Conservation (phyloP, 2,888 invertebrate species). For the Cataglyphis albicans region DNA sequence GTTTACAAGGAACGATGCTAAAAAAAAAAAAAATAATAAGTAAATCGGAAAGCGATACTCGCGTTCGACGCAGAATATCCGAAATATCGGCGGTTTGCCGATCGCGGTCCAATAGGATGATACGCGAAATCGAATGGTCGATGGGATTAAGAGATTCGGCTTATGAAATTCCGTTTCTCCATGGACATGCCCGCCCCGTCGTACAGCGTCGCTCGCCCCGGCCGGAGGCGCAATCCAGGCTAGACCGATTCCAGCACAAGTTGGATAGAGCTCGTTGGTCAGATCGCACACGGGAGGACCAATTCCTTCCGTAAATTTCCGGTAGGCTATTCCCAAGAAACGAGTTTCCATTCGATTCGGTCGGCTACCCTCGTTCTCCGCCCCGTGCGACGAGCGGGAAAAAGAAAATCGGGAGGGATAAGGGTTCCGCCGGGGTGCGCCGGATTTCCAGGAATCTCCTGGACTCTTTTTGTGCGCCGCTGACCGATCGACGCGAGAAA, state of each 20-base stretch:
- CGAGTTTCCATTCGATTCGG: constrained; percentile 79
- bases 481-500: constrained; percentile 49
- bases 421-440: not conserved
- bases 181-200: not conserved
- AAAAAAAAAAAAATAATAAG: constrained; percentile 1
- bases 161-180: constrained; percentile 70
- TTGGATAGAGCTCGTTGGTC: constrained; percentile 69
- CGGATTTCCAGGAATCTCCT: not conserved
- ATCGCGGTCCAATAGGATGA: constrained; percentile 59
- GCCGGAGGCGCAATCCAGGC: constrained; percentile 53
- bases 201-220: not conserved
- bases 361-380: constrained; percentile 67
- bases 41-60: constrained; percentile 40
- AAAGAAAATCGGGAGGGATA: not conserved
- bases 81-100: constrained; percentile 57
- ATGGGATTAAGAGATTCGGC: constrained; percentile 72
- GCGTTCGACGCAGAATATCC: constrained; percentile 30
- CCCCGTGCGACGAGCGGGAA: constrained; percentile 54
- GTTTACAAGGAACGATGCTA: constrained; percentile 1
- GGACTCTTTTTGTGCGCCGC: constrained; percentile 44
- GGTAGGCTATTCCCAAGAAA: constrained; percentile 77
- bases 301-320: constrained; percentile 78
- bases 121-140: constrained; percentile 62
- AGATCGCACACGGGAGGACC: constrained; percentile 69
- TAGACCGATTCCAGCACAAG: constrained; percentile 57